Evolutionary conservation across 2,797 vertebrate species (phyloP).

Genomic region (Acipenser ruthenus): DNA sequence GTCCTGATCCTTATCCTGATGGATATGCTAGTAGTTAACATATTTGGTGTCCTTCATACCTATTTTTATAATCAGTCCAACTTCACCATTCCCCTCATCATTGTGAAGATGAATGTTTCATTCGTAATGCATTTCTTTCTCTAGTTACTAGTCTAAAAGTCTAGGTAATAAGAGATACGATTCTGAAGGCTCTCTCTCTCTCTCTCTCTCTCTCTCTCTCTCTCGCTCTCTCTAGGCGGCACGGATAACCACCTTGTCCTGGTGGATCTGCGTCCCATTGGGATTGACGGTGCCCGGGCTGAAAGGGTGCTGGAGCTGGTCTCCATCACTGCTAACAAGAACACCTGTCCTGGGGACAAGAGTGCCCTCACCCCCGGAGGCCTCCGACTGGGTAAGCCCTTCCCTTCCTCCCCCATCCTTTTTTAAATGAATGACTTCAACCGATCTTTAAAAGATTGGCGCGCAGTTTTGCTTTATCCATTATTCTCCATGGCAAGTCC

Average conservation of each 20-base stretch:
- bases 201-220: background rate
- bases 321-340: constrained; percentile 93
- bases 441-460: too few relatives aligned
- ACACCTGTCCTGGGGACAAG: constrained; percentile 89
- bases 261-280: constrained; percentile 86
- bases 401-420: background rate
- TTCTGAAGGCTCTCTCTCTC: background rate
- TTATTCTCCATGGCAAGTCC: background rate
- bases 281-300: constrained; percentile 82
- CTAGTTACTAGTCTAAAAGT: too few relatives aligned
- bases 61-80: too few relatives aligned
- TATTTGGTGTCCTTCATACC: too few relatives aligned
- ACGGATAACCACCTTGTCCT: constrained; percentile 92
- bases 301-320: constrained; percentile 85
- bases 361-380: constrained; percentile 86
- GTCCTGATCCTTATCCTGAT: too few relatives aligned
- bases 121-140: too few relatives aligned
- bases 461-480: too few relatives aligned
- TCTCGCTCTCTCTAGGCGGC: constrained; percentile 58
- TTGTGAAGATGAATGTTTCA: too few relatives aligned
- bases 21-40: too few relatives aligned
- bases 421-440: background rate
- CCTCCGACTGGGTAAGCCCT: constrained; percentile 74
- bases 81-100: too few relatives aligned
- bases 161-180: too few relatives aligned